Conservation (phyloP, 2,797 vertebrate genomes). For the Esox lucius region DNA sequence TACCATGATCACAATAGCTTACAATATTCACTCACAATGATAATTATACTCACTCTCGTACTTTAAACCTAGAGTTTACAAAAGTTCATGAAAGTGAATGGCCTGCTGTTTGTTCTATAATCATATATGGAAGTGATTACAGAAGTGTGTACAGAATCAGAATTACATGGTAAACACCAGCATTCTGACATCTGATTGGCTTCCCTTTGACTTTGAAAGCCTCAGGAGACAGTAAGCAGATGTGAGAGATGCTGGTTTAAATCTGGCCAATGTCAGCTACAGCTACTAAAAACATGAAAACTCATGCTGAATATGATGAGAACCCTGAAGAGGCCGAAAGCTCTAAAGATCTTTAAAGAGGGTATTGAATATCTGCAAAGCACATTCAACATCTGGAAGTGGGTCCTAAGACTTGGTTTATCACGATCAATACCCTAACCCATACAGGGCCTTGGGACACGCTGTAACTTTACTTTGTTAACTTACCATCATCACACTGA, state of each 20-base stretch:
- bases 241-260: neutral
- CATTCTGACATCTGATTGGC: neutral
- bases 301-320: neutral
- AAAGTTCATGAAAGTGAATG: neutral
- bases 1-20: conserved; percentile 42
- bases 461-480: neutral
- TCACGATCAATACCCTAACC: neutral
- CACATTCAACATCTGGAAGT: neutral
- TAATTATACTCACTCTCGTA: conserved; percentile 15
- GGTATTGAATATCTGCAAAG: neutral
- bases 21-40: conserved; percentile 51
- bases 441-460: neutral
- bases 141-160: neutral
- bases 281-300: neutral
- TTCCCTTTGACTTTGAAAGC: neutral
- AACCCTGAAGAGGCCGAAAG: neutral
- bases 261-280: neutral
- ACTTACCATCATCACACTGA: neutral
- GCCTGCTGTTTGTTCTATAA: neutral
- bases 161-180: neutral
- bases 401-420: neutral
- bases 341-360: neutral
- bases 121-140: neutral
- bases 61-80: neutral
- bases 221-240: neutral